Percentiles rank a stretch among this genome's conserved stretches.
phyloP scores from a whole-genome alignment of 2,888 invertebrate genomes.

The Ganaspis brasiliensis region DNA sequence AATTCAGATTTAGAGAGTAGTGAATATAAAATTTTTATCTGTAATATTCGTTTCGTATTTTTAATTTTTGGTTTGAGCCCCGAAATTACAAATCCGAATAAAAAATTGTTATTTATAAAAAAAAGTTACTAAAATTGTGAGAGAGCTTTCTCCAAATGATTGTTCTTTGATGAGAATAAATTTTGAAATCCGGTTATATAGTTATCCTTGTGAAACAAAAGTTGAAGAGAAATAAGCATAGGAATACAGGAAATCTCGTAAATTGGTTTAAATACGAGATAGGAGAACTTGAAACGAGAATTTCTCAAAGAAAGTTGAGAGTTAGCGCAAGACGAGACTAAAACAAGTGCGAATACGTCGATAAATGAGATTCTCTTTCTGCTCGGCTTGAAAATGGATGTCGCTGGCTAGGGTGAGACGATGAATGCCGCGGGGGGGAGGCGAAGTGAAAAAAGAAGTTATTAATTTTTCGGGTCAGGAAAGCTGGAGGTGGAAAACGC shows the following conservation, averaged over 20 bases:
- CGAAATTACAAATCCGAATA: too few species aligned
- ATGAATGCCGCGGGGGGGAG: conserved; percentile 45
- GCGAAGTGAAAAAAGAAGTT: conserved; percentile 58
- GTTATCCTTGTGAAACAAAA: too few species aligned
- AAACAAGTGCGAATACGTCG: conserved; percentile 28
- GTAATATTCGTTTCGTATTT: too few species aligned
- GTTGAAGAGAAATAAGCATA: too few species aligned
- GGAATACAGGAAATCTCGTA: not conserved
- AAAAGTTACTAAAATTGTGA: too few species aligned
- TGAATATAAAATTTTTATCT: too few species aligned
- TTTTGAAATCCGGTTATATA: too few species aligned
- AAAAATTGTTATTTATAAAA: too few species aligned
- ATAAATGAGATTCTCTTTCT: conserved; percentile 46
- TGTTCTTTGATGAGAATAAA: too few species aligned
- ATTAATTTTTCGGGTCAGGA: conserved; percentile 59
- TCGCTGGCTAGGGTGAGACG: conserved; percentile 20
- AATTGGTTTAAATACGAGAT: conserved; percentile 20
- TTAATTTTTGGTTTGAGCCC: too few species aligned
- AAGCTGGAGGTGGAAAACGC: conserved; percentile 50
- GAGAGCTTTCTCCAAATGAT: too few species aligned
- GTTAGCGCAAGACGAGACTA: not conserved
- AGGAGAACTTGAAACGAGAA: conserved; percentile 25
- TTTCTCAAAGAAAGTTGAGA: conserved; percentile 17
- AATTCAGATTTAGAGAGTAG: too few species aligned
- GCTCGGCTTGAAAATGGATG: conserved; percentile 15